Base-by-base conservation (phyloP, 2,888 invertebrate genomes). In the Drosophila pseudotalamancana region DNA sequence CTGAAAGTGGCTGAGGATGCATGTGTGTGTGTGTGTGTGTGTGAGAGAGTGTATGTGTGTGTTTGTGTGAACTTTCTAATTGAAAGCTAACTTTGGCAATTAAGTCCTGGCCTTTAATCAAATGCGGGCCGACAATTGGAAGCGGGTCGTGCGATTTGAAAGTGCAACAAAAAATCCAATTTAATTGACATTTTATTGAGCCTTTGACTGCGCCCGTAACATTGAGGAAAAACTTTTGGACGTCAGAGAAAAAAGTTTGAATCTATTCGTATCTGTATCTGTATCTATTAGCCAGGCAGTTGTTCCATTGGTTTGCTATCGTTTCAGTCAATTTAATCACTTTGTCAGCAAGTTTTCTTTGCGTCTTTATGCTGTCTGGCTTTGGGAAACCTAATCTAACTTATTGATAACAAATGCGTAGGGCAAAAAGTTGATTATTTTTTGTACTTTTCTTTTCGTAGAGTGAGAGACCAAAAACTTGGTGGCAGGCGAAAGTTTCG, bases 1-100 rank as follows among this genome's bases (percentile, higher is more conserved):
- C 84, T 78, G 40, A 12, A 14, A n/a, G 25, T 45, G 21, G 16
- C 21, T 25, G 37, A 19, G 31, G 9, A 27, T 3, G 9, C 11
- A 18, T 23, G 39, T 31, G 51, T 48, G 39, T 25, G 23, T 11
- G 31, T 39, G 49, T 42, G 31, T 49, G 35, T 43, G 25, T 12
- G 34, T 3, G 4, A 3, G 29, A 12, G 21, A 32, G 32, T 23
- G 16, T 5, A 9, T 8, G 14, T 9, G 11, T 61, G 34, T 73
- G 42, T 53, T 39, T 67, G 61, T 63, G 64, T 64, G 62, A 83
- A 88, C 69, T 85, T 88, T 83, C 79, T 85, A 85, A 88, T 85
- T 85, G 87, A 88, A 88, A 87, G 85, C 77, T 65, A 88, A 87
- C 87, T 88, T 88, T 83, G 77, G 76, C 81, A 85, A 85, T 88